Base-by-base conservation (phyloP, 2,797 vertebrate genomes). In the Sitta carolinensis region DNA sequence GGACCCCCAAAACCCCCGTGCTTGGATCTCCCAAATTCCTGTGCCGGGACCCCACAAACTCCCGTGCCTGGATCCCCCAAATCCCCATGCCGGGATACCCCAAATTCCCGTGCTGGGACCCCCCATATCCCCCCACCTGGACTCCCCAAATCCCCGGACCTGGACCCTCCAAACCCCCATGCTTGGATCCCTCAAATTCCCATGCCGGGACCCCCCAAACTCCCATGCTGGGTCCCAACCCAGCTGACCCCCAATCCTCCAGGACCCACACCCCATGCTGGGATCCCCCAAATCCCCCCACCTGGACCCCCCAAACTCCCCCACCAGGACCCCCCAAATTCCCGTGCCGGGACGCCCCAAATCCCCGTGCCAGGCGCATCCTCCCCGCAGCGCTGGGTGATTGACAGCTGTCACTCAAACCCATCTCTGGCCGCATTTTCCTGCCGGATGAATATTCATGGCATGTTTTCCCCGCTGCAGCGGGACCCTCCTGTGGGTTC, bases 321-420 rank as follows among this genome's bases (percentile, higher is more conserved):
- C n/a, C n/a, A n/a, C 62, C 42, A 13, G 18, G 2, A 11, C 17
- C 13, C 42, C 22, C 42, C 30, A n/a, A 64, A 45, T 1, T 16
- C 16, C 16, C 13, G 7, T 9, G 4, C 62, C 42, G 13, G 18
- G 2, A 11, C 17, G 9, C 42, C 52, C 25, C 45, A 7, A 7
- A 25, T 5, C 10, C 30, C 74, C 19, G 5, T 0, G 0, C 10
- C 3, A 3, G 40, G 38, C 4, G 0, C 42, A 18, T 55, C 66
- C 40, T 34, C 16, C 48, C 77, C 0, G 4, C 51, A 16, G 59
- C 42, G 67, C n/a, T 16, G 78, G 57, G 8, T 50, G 91, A 87
- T 6, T 93, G 93, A n/a, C 91, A 93, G 89, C 86, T 94, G 93
- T 20, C 91, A 82, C 42, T 93, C 91, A 64, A 51, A 29, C 2